A percentile compares a stretch with the other conserved stretches of the same genome.
phyloP scores from a whole-genome alignment of 2,113 vertebrate species.

The Melanotaenia duboulayi region DNA sequence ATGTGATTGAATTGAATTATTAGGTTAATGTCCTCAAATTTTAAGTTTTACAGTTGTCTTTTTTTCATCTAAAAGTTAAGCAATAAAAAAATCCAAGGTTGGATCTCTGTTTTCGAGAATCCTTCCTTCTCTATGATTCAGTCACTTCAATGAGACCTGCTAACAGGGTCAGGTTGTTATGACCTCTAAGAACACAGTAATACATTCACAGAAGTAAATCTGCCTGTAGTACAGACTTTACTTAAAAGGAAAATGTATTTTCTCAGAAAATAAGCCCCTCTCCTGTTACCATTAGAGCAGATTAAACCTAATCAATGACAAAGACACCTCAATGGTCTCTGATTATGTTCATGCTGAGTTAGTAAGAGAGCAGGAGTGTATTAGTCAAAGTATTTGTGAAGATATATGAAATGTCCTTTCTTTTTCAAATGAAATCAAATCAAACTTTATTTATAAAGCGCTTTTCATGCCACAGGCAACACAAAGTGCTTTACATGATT shows the following conservation, averaged over 20 bases:
- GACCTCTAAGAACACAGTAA: slow-evolving; percentile 16
- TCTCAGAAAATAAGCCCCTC: not conserved
- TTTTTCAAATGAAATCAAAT: too few relatives aligned
- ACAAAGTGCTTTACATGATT: too few relatives aligned
- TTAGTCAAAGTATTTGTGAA: not conserved
- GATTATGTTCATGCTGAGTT: not conserved
- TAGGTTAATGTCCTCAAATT: not conserved
- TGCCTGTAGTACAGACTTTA: not conserved
- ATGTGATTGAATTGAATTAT: not conserved
- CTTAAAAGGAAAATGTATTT: slow-evolving; percentile 15
- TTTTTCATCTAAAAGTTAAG: too few relatives aligned
- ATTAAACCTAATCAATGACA: not conserved
- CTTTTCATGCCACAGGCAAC: too few relatives aligned
- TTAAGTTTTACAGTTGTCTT: not conserved
- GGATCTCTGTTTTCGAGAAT: too few relatives aligned
- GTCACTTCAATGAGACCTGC: not conserved
- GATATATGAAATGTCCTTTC: too few relatives aligned
- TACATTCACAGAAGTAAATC: slow-evolving; percentile 8
- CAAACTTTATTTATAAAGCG: too few relatives aligned
- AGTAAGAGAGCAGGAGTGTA: not conserved
- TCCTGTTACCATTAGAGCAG: slow-evolving; percentile 1
- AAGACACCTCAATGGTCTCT: not conserved
- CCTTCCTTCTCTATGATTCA: not conserved
- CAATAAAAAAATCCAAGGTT: too few relatives aligned
- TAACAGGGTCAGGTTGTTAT: not conserved